Percentiles rank a stretch among this genome's conserved stretches.
Evolutionary conservation across 2,113 vertebrate genomes (phyloP).

Genomic region (Coracopsis vasa): DNA sequence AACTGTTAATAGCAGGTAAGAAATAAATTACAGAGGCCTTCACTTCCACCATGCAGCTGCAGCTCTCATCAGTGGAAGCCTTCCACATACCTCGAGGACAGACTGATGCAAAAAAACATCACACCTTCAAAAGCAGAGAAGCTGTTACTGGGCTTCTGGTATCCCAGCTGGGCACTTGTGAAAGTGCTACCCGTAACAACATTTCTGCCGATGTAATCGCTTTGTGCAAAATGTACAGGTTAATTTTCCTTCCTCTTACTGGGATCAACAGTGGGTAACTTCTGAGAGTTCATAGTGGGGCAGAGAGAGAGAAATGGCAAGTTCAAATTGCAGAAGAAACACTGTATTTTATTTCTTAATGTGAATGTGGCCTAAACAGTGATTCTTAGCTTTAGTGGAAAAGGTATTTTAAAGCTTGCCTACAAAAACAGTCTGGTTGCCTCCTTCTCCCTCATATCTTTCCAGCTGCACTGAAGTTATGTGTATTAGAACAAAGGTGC

Average conservation of each 20-base stretch:
- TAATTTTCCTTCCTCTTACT: neutral
- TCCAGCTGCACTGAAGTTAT: neutral
- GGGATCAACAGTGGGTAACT: neutral
- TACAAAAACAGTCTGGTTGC: neutral
- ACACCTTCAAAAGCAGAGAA: slow-evolving; percentile 26
- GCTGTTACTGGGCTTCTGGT: neutral
- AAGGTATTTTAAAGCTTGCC: neutral
- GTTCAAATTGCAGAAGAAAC: neutral
- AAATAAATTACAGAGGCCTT: neutral
- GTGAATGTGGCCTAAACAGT: neutral
- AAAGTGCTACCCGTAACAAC: neutral
- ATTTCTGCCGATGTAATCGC: neutral
- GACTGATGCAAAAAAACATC: slow-evolving; percentile 36
- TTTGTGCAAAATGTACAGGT: neutral
- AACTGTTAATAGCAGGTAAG: neutral
- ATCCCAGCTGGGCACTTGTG: neutral
- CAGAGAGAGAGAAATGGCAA: neutral
- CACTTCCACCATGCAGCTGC: slow-evolving; percentile 5
- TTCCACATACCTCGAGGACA: neutral
- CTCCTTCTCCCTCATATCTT: neutral
- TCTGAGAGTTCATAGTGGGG: neutral
- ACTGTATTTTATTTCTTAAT: neutral
- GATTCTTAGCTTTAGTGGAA: neutral
- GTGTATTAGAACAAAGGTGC: neutral
- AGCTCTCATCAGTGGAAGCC: neutral